Percentiles rank a stretch among this genome's conserved stretches.
Conservation (phyloP, 2,888 invertebrate species). For the Toxonevra muliebris region DNA sequence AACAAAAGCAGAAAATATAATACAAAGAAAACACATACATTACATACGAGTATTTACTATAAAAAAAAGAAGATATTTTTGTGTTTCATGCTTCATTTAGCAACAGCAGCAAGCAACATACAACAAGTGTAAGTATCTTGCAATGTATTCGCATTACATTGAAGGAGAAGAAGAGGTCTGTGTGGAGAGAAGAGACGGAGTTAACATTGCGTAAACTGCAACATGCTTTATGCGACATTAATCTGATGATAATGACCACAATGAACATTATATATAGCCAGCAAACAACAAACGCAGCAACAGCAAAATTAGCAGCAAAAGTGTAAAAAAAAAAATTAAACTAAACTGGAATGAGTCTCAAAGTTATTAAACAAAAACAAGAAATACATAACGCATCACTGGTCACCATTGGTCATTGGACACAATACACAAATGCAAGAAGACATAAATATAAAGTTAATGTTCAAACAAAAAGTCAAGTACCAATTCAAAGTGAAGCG, state of each 20-base stretch:
- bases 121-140: background rate
- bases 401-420: too few relatives aligned
- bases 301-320: slow-evolving; percentile 3
- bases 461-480: too few relatives aligned
- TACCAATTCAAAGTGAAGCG: too few relatives aligned
- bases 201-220: background rate
- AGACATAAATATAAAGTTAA: too few relatives aligned
- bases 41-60: too few relatives aligned
- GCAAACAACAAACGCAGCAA: background rate
- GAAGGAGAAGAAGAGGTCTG: background rate
- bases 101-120: slow-evolving; percentile 10
- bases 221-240: slow-evolving; percentile 37
- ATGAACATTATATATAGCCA: too few relatives aligned
- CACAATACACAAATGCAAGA: too few relatives aligned
- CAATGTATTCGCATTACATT: too few relatives aligned
- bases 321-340: slow-evolving; percentile 7
- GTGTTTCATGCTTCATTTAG: slow-evolving; percentile 31
- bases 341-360: slow-evolving; percentile 1
- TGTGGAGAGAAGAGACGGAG: background rate
- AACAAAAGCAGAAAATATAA: too few relatives aligned
- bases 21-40: too few relatives aligned
- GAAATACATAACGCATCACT: background rate
- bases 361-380: background rate
- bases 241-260: slow-evolving; percentile 47
- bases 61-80: too few relatives aligned